These are phyloP conservation scores for Delphinapterus leucas DNA, from an alignment of 2,113 vertebrate species.

Conservation along the genomic window DNA sequence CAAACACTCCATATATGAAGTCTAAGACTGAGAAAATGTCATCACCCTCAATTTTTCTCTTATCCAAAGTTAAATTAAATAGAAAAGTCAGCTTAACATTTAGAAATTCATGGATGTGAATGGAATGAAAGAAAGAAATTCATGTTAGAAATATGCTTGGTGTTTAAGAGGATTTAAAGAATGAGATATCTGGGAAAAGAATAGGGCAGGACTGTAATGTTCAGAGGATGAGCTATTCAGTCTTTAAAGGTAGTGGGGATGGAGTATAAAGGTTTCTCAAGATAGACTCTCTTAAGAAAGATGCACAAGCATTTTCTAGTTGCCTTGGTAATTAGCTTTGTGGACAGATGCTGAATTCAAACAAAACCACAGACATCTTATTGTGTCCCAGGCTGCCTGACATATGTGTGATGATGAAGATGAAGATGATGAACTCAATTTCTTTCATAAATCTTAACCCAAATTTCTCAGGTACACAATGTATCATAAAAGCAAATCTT, in stretches of 20 bases:
- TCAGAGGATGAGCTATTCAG: not conserved
- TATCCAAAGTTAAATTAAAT: not conserved
- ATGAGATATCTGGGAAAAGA: not conserved
- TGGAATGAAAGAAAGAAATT: not conserved
- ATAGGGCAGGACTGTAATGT: not conserved
- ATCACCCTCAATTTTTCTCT: not conserved
- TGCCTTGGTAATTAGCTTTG: constrained; percentile 28
- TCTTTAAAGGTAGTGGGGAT: not conserved
- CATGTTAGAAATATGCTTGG: constrained; percentile 4
- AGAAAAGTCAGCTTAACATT: constrained; percentile 40
- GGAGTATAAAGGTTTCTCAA: constrained; percentile 21
- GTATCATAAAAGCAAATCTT: constrained; percentile 3
- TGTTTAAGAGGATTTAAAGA: constrained; percentile 31
- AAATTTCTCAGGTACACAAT: constrained; percentile 17
- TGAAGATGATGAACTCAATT: constrained; percentile 17
- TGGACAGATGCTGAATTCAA: constrained; percentile 42
- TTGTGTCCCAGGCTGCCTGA: not conserved
- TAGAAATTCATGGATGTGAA: constrained; percentile 13
- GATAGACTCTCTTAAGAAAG: constrained; percentile 8
- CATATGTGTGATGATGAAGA: not conserved
- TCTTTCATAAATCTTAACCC: constrained; percentile 17
- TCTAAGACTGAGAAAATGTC: not conserved
- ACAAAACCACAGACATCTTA: constrained; percentile 22
- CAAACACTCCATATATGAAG: not conserved
- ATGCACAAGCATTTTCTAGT: not conserved